Evolutionary conservation across 2,888 invertebrate genomes (phyloP), one percentile per base, ranked within the genome.

Genomic region (Crioceris asparagi): DNA sequence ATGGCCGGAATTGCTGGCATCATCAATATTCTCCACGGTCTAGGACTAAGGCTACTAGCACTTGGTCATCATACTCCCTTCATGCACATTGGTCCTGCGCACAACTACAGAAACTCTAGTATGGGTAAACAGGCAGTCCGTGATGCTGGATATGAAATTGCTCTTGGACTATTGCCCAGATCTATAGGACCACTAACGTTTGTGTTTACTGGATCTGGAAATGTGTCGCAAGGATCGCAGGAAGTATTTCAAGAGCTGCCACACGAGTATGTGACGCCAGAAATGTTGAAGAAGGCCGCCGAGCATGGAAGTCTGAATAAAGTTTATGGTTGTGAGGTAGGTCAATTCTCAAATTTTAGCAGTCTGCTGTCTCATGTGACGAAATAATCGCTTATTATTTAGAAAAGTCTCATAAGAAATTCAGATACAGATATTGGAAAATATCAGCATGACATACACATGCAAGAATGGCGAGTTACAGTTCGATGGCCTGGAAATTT

Each of bases 41-140:
- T 99, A 29, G 98, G 98, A 0, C 70, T 99, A 21, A 71, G 98
- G 32, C 71, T 94, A 2, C 68, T 98, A 36, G 97, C 97, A 0
- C 68, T 98, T 16, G 98, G 98, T 0, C 97, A 99, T 62, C 98
- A 98, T 59, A 98, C 98, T 0, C 98, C 98, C 0, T 98, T 99
- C 58, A 94, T 98, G 96, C 94, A 98, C 59, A 88, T 98, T 46
- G 97, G 57, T 3, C 92, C 94, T 3, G 93, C 98, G 0, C 98
- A 98, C 60, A 99, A 99, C 65, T 99, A 99, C 66, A 75, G 97
- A 21, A 94, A 88, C 62, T 93, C 92, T 0, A 92, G 91, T 52
- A 94, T 96, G 91, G 97, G 97, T 1, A 75, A 88, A 17, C 97
- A 98, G 64, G 92, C 96, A 0, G 86, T 99, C 27, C 72, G 98